These are phyloP conservation scores for Meriones psammophilus DNA, from an alignment of 2,797 vertebrate genomes.

Conservation along the genomic window DNA sequence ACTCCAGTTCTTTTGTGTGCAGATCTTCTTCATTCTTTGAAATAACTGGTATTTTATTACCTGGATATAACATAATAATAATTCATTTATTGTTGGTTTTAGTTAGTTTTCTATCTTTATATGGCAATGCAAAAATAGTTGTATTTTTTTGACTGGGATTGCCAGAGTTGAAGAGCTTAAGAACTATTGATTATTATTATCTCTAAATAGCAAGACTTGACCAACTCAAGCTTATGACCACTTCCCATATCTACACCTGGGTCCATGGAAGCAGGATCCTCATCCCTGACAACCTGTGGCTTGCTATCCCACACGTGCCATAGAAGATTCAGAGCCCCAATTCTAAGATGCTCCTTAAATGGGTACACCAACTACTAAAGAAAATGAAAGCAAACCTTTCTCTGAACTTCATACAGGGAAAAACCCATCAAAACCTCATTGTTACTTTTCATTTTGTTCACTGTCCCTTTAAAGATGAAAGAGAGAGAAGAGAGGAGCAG, in stretches of 20 bases:
- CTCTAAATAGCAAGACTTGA: slow-evolving; percentile 45
- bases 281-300: background rate
- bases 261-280: background rate
- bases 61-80: slow-evolving; percentile 49
- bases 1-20: slow-evolving; percentile 8
- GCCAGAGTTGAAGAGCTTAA: background rate
- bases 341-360: background rate
- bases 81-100: slow-evolving; percentile 28
- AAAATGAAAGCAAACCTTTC: slow-evolving; percentile 23
- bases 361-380: slow-evolving; percentile 31
- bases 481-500: background rate
- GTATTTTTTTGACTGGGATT: background rate
- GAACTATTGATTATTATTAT: background rate
- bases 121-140: background rate
- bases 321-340: background rate
- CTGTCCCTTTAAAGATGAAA: background rate
- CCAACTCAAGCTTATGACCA: background rate
- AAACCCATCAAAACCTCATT: slow-evolving; percentile 15
- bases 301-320: background rate
- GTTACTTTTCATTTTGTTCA: slow-evolving; percentile 6
- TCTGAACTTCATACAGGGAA: slow-evolving; percentile 27
- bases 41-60: background rate
- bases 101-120: slow-evolving; percentile 53
- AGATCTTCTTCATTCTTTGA: slow-evolving; percentile 31
- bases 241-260: background rate